These are phyloP conservation scores for Drosophila fuyamai DNA, from an alignment of 1,140 invertebrate species.

Conservation along the genomic window DNA sequence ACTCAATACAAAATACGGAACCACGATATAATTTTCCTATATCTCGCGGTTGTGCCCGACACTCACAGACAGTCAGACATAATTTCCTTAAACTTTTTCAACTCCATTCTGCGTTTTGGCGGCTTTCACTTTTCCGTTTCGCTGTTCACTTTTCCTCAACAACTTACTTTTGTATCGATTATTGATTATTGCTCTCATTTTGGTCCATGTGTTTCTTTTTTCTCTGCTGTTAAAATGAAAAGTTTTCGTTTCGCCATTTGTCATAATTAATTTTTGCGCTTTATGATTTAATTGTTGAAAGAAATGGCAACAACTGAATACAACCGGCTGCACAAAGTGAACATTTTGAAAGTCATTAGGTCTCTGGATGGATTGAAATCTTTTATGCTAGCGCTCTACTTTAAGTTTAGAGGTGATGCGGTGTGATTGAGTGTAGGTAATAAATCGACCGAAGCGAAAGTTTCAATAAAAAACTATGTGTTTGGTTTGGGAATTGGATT, in stretches of 20 bases:
- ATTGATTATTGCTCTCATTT: slow-evolving; percentile 70
- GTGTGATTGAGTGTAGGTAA: slow-evolving; percentile 49
- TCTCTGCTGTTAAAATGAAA: slow-evolving; percentile 61
- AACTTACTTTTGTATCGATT: slow-evolving; percentile 72
- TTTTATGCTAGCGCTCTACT: slow-evolving; percentile 61
- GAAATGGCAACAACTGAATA: slow-evolving; percentile 32
- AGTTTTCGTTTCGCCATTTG: slow-evolving; percentile 72
- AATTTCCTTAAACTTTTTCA: slow-evolving; percentile 61
- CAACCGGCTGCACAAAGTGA: slow-evolving; percentile 20
- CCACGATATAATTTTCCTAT: slow-evolving; percentile 64
- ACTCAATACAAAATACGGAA: slow-evolving; percentile 73
- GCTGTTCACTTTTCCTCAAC: slow-evolving; percentile 65
- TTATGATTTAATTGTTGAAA: slow-evolving; percentile 63
- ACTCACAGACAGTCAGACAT: slow-evolving; percentile 27
- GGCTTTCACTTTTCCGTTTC: slow-evolving; percentile 75
- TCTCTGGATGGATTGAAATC: slow-evolving; percentile 33
- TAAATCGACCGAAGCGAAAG: slow-evolving; percentile 68
- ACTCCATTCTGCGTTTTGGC: slow-evolving; percentile 39
- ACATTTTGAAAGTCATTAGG: slow-evolving; percentile 61
- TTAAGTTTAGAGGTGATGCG: slow-evolving; percentile 26
- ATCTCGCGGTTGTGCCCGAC: slow-evolving; percentile 55
- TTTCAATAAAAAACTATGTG: slow-evolving; percentile 27
- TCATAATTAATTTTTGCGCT: slow-evolving; percentile 75
- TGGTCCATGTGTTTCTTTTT: slow-evolving; percentile 18
- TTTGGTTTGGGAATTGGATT: slow-evolving; percentile 5